Percentiles rank a stretch among this genome's conserved stretches.
Conservation (phyloP, 1,140 invertebrate genomes). For the Theocolax elegans region DNA sequence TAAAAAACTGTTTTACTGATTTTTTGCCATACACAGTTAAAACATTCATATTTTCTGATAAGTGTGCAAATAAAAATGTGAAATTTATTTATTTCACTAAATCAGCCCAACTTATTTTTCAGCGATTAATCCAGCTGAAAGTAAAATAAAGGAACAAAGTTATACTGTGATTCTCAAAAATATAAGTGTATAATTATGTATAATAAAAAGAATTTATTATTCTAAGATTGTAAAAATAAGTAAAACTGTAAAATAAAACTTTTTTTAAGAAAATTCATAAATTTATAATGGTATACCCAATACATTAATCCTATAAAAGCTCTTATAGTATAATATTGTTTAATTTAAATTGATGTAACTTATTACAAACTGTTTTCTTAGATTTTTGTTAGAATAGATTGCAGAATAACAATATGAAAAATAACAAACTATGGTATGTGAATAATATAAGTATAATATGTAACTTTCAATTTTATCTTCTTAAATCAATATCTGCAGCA, state of each 20-base stretch:
- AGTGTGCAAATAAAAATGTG: constrained; percentile 34
- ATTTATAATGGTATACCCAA: too few species aligned
- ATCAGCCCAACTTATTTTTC: constrained; percentile 38
- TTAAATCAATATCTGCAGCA: constrained; percentile 98
- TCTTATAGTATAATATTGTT: too few species aligned
- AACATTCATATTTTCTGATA: constrained; percentile 36
- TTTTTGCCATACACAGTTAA: constrained; percentile 50
- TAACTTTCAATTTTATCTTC: too few species aligned
- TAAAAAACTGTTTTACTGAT: constrained; percentile 49
- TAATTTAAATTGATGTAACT: too few species aligned
- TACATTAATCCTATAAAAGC: neutral
- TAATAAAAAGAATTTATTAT: constrained; percentile 14
- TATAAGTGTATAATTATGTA: constrained; percentile 16
- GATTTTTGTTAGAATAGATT: neutral
- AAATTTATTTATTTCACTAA: constrained; percentile 45
- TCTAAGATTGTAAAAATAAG: neutral
- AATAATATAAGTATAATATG: too few species aligned
- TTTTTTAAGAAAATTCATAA: too few species aligned
- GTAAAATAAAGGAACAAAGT: constrained; percentile 39
- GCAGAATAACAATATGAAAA: neutral
- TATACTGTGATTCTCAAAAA: constrained; percentile 6
- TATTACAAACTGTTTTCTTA: too few species aligned
- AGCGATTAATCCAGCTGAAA: constrained; percentile 50
- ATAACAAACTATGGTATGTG: too few species aligned
- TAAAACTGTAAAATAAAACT: neutral